These are phyloP conservation scores for Erebia epiphron DNA, from an alignment of 2,888 invertebrate species.

Conservation along the genomic window DNA sequence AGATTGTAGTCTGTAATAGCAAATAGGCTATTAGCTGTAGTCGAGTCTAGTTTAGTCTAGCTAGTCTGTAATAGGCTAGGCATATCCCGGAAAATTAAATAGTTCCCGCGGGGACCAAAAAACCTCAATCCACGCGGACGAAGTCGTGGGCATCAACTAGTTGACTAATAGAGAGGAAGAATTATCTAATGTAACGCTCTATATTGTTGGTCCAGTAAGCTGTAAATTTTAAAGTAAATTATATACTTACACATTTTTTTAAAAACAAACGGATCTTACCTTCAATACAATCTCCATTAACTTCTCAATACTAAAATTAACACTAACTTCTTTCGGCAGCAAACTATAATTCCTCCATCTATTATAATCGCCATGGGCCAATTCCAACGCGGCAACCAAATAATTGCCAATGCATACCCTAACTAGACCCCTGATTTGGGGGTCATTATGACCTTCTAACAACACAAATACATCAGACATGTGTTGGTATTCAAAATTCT, in stretches of 20 bases:
- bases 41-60: no score
- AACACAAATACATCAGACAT: constrained; percentile 87
- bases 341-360: constrained; percentile 71
- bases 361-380: constrained; percentile 81
- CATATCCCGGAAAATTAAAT: no score
- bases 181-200: no score
- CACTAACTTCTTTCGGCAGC: constrained; percentile 65
- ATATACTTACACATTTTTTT: background rate
- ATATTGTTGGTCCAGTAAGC: no score
- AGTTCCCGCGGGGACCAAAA: no score
- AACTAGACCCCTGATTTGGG: constrained; percentile 90
- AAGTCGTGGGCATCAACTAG: no score
- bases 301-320: constrained; percentile 68
- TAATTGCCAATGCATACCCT: constrained; percentile 87
- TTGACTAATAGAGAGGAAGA: no score
- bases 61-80: no score
- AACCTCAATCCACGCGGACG: no score
- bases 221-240: background rate
- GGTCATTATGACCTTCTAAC: constrained; percentile 89
- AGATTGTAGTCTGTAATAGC: no score
- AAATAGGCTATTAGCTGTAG: no score
- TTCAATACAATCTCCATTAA: constrained; percentile 80
- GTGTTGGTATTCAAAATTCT: constrained; percentile 79
- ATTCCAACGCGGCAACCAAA: constrained; percentile 83
- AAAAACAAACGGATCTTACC: constrained; percentile 58